Evolutionary conservation across 2,113 vertebrate species (phyloP).

Genomic region (Uria aalge): DNA sequence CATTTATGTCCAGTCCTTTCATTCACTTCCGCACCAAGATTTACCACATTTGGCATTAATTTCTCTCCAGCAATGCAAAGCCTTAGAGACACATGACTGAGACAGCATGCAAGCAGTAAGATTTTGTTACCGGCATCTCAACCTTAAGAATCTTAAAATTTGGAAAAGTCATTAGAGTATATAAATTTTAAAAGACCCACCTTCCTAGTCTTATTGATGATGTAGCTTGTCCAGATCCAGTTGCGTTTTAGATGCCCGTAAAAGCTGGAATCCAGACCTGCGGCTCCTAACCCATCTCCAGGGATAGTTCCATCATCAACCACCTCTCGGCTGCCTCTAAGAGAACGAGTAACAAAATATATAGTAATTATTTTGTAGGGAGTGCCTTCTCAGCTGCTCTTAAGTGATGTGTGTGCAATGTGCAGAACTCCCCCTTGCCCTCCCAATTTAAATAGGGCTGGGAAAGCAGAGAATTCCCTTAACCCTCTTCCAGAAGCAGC

Average conservation of each 20-base stretch:
- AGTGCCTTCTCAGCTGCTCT: not conserved
- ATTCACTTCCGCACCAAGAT: not conserved
- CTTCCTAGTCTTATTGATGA: constrained; percentile 77
- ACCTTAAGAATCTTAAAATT: not conserved
- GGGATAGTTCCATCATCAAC: constrained; percentile 85
- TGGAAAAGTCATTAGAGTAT: not conserved
- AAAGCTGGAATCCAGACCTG: constrained; percentile 90
- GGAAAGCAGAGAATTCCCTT: not conserved
- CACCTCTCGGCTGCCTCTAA: constrained; percentile 83
- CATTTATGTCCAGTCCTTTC: not conserved
- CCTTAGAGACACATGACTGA: not conserved
- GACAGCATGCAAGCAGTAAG: not conserved
- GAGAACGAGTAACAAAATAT: not conserved
- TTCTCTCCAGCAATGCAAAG: not conserved
- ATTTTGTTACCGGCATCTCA: not conserved
- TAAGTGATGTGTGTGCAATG: not conserved
- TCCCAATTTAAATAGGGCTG: not conserved
- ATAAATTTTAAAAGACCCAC: constrained; percentile 51
- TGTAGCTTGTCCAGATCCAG: constrained; percentile 95
- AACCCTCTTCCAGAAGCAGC: not conserved
- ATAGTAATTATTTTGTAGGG: not conserved
- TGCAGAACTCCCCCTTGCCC: not conserved
- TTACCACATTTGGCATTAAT: not conserved
- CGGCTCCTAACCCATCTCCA: constrained; percentile 89
- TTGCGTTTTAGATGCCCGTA: constrained; percentile 94